These are phyloP conservation scores for Myotis daubentonii DNA, from an alignment of 2,797 vertebrate genomes.

Conservation along the genomic window DNA sequence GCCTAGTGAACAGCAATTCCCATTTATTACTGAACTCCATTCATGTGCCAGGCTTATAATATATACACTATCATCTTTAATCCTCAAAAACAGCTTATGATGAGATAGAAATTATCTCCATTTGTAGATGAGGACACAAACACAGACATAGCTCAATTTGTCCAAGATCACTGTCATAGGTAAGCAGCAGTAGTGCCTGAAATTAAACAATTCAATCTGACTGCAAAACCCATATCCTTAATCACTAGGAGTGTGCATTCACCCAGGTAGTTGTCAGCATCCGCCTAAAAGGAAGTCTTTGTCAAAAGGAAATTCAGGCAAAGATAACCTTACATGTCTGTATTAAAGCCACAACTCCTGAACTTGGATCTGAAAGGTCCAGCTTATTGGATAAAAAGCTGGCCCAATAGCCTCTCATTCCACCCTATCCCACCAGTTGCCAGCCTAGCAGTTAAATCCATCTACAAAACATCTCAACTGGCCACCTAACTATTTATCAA, in stretches of 20 bases:
- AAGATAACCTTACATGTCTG: background rate
- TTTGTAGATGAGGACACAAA: background rate
- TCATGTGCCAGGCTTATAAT: background rate
- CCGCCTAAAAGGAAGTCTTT: background rate
- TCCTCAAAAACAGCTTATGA: background rate
- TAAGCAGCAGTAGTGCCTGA: background rate
- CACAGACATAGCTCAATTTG: background rate
- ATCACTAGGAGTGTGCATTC: background rate
- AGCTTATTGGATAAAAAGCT: background rate
- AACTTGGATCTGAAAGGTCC: background rate
- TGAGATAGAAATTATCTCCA: background rate
- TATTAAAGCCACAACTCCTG: slow-evolving; percentile 12
- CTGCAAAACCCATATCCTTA: background rate
- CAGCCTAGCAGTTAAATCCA: background rate
- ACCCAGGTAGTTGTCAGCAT: background rate
- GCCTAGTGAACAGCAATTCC: background rate
- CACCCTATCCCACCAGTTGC: too few relatives aligned
- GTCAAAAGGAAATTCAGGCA: slow-evolving; percentile 19
- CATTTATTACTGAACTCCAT: background rate
- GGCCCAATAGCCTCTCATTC: background rate
- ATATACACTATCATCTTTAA: background rate
- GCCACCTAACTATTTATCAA: background rate
- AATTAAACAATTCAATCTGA: background rate
- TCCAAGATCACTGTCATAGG: background rate
- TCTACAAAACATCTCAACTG: background rate